A percentile compares a stretch with the other conserved stretches of the same genome.
Conservation (phyloP, 2,113 vertebrate species). For the Megaceryle maxima region DNA sequence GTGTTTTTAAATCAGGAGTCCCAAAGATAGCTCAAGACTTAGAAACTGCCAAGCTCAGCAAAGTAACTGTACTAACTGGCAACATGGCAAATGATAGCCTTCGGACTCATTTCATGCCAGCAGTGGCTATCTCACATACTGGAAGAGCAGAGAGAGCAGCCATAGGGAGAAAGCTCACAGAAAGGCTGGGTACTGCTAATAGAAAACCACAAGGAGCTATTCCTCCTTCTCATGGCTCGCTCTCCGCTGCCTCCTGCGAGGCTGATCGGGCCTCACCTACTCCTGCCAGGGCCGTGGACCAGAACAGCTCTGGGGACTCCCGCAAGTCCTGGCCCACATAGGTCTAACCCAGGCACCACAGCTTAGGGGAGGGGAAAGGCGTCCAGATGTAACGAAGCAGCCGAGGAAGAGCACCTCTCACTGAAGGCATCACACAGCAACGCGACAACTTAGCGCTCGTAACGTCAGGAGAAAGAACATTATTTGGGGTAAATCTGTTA, state of each 20-base stretch:
- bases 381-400: background rate
- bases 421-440: rapidly evolving
- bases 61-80: background rate
- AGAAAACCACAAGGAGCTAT: background rate
- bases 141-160: background rate
- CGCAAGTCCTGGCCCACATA: background rate
- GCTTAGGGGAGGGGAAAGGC: rapidly evolving
- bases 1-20: background rate
- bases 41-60: background rate
- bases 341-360: rapidly evolving
- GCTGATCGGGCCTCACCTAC: background rate
- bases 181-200: background rate
- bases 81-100: background rate
- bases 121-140: rapidly evolving
- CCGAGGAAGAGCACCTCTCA: background rate
- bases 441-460: background rate
- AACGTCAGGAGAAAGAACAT: rapidly evolving
- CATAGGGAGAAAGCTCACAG: background rate
- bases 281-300: rapidly evolving
- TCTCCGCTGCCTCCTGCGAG: background rate
- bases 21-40: background rate
- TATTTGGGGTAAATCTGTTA: background rate
- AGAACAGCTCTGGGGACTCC: background rate
- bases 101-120: background rate
- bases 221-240: background rate